Conservation (phyloP, 1,140 invertebrate species). For the Manduca sexta region DNA sequence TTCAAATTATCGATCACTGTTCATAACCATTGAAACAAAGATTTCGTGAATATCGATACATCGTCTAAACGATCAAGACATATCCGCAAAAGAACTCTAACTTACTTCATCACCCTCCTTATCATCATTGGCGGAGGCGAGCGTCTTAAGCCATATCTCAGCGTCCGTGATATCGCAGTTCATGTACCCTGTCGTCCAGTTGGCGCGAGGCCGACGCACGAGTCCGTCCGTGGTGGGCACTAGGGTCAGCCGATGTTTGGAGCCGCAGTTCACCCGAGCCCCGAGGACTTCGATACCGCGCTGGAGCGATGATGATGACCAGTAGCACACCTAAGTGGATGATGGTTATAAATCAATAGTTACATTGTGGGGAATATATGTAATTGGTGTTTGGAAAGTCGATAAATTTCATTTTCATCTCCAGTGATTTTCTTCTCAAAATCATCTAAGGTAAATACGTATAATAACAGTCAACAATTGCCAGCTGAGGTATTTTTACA, state of each 20-base stretch:
- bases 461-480: too few relatives aligned
- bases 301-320: slow-evolving; percentile 98
- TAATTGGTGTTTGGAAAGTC: too few relatives aligned
- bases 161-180: slow-evolving; percentile 93
- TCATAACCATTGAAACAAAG: too few relatives aligned
- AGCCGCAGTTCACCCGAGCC: slow-evolving; percentile 87
- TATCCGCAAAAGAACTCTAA: not conserved
- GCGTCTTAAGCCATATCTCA: slow-evolving; percentile 92
- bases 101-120: slow-evolving; percentile 56
- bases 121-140: slow-evolving; percentile 29
- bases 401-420: too few relatives aligned
- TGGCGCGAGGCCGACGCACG: slow-evolving; percentile 87
- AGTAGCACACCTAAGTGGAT: slow-evolving; percentile 88
- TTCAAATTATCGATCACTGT: too few relatives aligned
- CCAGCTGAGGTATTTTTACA: too few relatives aligned
- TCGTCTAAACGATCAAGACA: not conserved
- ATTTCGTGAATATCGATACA: too few relatives aligned
- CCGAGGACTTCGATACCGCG: slow-evolving; percentile 94
- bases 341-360: too few relatives aligned
- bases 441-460: too few relatives aligned
- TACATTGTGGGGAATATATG: too few relatives aligned
- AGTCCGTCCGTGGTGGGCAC: slow-evolving; percentile 88
- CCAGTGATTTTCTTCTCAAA: too few relatives aligned
- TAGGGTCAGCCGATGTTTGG: slow-evolving; percentile 86
- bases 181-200: slow-evolving; percentile 95